Evolutionary conservation across 2,888 invertebrate genomes (phyloP), one percentile per base, ranked within the genome.

Genomic region (Dendrolimus houi): DNA sequence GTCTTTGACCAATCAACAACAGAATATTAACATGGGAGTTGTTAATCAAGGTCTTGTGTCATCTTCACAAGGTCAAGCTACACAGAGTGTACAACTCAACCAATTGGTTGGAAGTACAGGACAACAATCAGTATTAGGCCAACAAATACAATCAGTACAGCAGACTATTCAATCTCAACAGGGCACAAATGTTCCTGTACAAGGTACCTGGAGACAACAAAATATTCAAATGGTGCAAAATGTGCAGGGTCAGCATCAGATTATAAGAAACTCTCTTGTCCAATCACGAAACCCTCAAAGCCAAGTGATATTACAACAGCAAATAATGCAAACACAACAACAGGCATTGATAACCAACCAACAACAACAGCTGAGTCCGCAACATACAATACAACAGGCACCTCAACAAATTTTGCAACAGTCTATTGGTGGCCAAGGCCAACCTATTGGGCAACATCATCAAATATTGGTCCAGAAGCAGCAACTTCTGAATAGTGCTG

Each of bases 331-430:
- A 63, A 91, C 90, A 0, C 91, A 87, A 62, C 90, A 90, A 57
- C 91, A 91, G 60, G 81, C 82, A 42, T 68, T 88, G 62, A 83
- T 90, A 60, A 86, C 81, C 70, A 91, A 85, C 60, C 91, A 85
- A 59, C 91, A 85, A 61, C 71, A 82, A 8, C 88, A 89, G 58
- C 72, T 91, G 40, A 92, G 92, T 64, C 93, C 93, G 7, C 92
- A 93, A 62, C 89, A 89, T 59, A 71, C 81, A 41, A 84, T 91
- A 14, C 91, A 93, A 66, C 92, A 93, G 62, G 69, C 85, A 17
- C 91, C 91, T 55, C 92, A 93, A 64, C 93, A 94, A 66, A 87
- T 93, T 42, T 86, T 94, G 41, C 92, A 93, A 74, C 94, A 94
- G 65, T 75, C 92, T 70, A 71, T 93, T 78, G 88, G 89, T 29